Base-by-base conservation (phyloP, 2,113 vertebrate genomes). In the Hemibagrus wyckioides region DNA sequence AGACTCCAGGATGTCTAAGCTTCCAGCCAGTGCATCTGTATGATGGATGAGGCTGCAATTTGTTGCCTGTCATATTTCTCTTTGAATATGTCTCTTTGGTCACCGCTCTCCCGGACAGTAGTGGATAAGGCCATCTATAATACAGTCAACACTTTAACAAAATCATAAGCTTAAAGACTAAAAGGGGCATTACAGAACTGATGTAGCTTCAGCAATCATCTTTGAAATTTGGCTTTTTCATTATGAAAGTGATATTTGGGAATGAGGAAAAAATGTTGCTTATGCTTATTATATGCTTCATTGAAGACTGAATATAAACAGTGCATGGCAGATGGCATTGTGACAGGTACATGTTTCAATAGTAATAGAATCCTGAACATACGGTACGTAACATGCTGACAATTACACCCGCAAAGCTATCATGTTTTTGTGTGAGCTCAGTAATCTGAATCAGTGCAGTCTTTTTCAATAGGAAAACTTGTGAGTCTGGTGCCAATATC, bases 31-130 rank as follows among this genome's bases (percentile, higher is more conserved):
- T 23, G 69, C 17, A 2, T 61, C 67, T 21, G 85, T 28, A 89
- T 93, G 90, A 93, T 89, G 88, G 85, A 92, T 91, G 65, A 84
- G 77, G 21, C 71, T 73, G 82, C 80, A 86, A 71, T 93, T 88
- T 90, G 89, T 94, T 90, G 89, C 89, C 82, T 83, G 86, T 82
- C 88, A 89, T 89, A 90, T 86, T 83, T 86, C 89, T 76, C 36
- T 80, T 23, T 87, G 41, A 89, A 86, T 61, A 67, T 56, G 44
- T 76, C 52, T 89, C 87, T 52, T 82, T 86, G 86, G 87, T 89
- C 82, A 84, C 79, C 23, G 54, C 85, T 65, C 39, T 79, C 83
- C 83, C 52, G 15, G 63, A 87, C 85, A 76, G 67, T 67, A 41
- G 21, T 39, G 52, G 83, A 90, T 75, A 84, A 83, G 41, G 48